Evolutionary conservation across 2,888 invertebrate genomes (phyloP).

Genomic region (Sylvicola cinctus): DNA sequence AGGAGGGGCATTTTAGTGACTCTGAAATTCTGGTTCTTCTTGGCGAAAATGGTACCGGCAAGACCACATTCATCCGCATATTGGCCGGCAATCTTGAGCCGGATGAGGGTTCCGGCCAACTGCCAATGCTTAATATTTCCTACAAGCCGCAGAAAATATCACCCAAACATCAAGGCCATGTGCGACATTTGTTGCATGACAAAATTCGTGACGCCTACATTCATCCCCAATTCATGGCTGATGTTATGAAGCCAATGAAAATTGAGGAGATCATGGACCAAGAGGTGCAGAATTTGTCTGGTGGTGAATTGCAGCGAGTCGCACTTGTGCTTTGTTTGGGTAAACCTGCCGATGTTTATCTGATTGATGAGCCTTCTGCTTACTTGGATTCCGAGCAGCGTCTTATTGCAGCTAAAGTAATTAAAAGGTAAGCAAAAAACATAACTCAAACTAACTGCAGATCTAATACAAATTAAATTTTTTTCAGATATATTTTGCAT

Average conservation of each 20-base stretch:
- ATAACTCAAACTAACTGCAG: slow-evolving; percentile 1
- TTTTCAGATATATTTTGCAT: slow-evolving; percentile 73
- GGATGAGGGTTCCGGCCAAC: slow-evolving; percentile 40
- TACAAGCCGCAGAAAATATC: slow-evolving; percentile 99
- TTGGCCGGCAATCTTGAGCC: slow-evolving; percentile 88
- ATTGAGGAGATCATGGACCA: slow-evolving; percentile 96
- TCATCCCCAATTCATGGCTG: slow-evolving; percentile 95
- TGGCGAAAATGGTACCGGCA: slow-evolving; percentile 97
- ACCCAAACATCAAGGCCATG: slow-evolving; percentile 86
- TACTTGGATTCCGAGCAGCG: slow-evolving; percentile 99
- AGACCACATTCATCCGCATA: slow-evolving; percentile 98
- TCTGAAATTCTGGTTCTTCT: slow-evolving; percentile 96
- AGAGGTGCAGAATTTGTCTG: slow-evolving; percentile 94
- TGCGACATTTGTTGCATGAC: slow-evolving; percentile 81
- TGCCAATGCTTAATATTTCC: slow-evolving; percentile 85
- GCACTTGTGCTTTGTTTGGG: slow-evolving; percentile 91
- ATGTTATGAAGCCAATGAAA: slow-evolving; percentile 95
- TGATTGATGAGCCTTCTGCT: slow-evolving; percentile 97
- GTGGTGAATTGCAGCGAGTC: slow-evolving; percentile 96
- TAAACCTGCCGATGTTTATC: slow-evolving; percentile 96
- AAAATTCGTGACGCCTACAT: slow-evolving; percentile 94
- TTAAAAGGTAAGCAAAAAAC: slow-evolving; percentile 53
- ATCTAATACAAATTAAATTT: slow-evolving; percentile 1
- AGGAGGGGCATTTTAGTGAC: slow-evolving; percentile 90
- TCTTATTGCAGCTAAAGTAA: slow-evolving; percentile 97